These are phyloP conservation scores for Scelioninae gen. 2 DNA, from an alignment of 2,888 invertebrate species.

Conservation along the genomic window DNA sequence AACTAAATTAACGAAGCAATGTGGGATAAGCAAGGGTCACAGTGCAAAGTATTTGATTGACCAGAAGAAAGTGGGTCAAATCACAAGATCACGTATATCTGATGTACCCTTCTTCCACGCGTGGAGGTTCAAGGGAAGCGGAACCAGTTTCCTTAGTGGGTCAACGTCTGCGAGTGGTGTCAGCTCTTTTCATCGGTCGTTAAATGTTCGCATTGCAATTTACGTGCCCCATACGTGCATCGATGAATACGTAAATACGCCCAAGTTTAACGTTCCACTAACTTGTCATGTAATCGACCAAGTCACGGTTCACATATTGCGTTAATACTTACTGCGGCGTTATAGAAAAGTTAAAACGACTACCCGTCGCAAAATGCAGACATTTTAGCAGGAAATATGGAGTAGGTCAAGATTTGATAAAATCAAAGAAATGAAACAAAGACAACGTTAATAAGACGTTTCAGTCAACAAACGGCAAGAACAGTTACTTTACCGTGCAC, in stretches of 20 bases:
- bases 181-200: conserved; percentile 60
- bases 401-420: conserved; percentile 53
- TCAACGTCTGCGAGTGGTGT: conserved; percentile 71
- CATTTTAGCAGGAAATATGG: conserved; percentile 32
- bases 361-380: conserved; percentile 18
- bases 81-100: conserved; percentile 67
- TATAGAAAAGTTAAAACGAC: conserved; percentile 21
- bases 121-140: conserved; percentile 70
- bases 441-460: conserved; percentile 16
- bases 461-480: not conserved
- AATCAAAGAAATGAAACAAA: conserved; percentile 29
- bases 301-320: conserved; percentile 55
- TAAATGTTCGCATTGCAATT: conserved; percentile 58
- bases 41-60: conserved; percentile 66
- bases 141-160: conserved; percentile 75
- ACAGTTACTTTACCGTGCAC: conserved; percentile 13
- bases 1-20: conserved; percentile 36
- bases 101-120: conserved; percentile 56
- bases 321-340: conserved; percentile 28
- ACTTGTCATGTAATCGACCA: conserved; percentile 43
- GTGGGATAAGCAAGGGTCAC: conserved; percentile 71
- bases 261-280: conserved; percentile 46
- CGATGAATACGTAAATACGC: conserved; percentile 49
- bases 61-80: conserved; percentile 74
- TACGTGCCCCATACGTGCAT: conserved; percentile 53